Evolutionary conservation across 1,140 invertebrate species (phyloP).

Genomic region (Halotydeus destructor): DNA sequence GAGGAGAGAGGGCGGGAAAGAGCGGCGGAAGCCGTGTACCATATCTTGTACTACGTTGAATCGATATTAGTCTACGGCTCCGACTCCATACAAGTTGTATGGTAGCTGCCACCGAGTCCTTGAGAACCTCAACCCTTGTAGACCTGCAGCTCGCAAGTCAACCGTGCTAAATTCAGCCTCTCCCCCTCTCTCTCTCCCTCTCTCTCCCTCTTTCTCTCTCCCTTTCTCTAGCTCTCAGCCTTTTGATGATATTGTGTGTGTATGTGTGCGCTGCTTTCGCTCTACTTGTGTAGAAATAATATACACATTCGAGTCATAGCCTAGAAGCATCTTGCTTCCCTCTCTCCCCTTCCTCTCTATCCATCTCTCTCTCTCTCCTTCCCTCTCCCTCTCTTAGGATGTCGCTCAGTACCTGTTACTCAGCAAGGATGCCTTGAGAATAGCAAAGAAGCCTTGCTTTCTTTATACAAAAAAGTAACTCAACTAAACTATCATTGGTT

Average conservation of each 20-base stretch:
- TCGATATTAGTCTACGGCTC: background rate
- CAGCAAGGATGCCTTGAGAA: background rate
- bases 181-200: constrained; percentile 1
- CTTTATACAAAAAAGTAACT: background rate
- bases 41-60: background rate
- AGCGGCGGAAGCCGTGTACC: too few relatives aligned
- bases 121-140: background rate
- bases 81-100: background rate
- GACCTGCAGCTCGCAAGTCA: background rate
- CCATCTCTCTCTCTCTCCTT: background rate
- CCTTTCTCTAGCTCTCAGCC: background rate
- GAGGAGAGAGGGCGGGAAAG: too few relatives aligned
- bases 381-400: background rate
- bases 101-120: background rate
- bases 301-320: background rate
- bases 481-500: background rate
- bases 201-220: constrained; percentile 6
- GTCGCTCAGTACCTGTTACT: background rate
- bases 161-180: background rate
- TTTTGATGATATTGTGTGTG: background rate
- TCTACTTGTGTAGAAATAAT: background rate
- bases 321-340: background rate
- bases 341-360: background rate
- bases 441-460: background rate
- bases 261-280: background rate